These are phyloP conservation scores for Apotomis capreana DNA, from an alignment of 2,888 invertebrate genomes.

Conservation along the genomic window DNA sequence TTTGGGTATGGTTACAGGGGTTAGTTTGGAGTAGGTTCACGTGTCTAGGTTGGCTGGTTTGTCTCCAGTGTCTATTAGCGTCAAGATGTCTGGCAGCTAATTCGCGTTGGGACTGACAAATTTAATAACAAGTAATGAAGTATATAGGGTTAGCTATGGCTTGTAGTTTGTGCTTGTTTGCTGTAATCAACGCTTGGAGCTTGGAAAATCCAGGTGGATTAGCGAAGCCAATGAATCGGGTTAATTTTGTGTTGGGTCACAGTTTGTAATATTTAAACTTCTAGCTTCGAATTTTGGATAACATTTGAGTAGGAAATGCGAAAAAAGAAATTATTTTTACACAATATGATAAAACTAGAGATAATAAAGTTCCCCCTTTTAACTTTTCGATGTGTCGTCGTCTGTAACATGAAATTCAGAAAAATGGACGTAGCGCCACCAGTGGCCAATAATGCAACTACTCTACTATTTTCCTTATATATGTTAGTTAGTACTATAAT, in stretches of 20 bases:
- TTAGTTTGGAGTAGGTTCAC: slow-evolving; percentile 42
- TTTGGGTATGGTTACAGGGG: slow-evolving; percentile 43
- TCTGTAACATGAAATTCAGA: no score
- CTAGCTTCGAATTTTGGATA: background rate
- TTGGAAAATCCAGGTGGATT: slow-evolving; percentile 1
- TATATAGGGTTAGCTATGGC: slow-evolving; percentile 46
- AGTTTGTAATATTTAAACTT: background rate
- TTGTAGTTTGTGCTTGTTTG: slow-evolving; percentile 12
- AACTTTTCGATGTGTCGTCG: no score
- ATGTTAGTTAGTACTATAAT: no score
- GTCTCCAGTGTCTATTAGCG: slow-evolving; percentile 66
- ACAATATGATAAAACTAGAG: no score
- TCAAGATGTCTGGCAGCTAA: slow-evolving; percentile 65
- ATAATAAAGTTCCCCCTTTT: no score
- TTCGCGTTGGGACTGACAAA: slow-evolving; percentile 69
- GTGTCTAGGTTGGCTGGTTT: slow-evolving; percentile 51
- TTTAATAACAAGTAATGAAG: slow-evolving; percentile 68
- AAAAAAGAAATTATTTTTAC: no score
- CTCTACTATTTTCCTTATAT: no score
- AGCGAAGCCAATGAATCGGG: background rate
- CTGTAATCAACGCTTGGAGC: slow-evolving; percentile 28
- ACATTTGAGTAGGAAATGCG: no score
- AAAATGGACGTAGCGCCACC: no score
- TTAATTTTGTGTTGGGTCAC: slow-evolving; percentile 1
- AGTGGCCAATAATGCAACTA: no score